Evolutionary conservation across 2,888 invertebrate species (phyloP).

Genomic region (Mylabris sibirica): DNA sequence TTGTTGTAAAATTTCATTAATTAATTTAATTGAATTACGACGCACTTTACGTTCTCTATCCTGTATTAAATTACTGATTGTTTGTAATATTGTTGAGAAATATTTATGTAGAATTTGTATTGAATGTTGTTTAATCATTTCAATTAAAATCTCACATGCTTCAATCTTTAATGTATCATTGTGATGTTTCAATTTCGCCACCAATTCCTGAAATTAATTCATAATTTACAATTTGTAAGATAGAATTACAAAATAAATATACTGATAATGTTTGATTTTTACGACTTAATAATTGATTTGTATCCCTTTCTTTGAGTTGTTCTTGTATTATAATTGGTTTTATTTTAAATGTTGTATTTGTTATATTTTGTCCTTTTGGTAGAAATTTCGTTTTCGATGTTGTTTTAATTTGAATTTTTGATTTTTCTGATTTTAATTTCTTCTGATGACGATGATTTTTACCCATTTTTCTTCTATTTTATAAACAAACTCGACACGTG

Average conservation of each 20-base stretch:
- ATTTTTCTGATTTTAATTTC: constrained; percentile 80
- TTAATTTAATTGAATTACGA: constrained; percentile 66
- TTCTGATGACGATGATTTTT: constrained; percentile 73
- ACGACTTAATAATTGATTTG: constrained; percentile 14
- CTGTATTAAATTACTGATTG: constrained; percentile 72
- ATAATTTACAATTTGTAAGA: background rate
- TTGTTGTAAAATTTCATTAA: constrained; percentile 61
- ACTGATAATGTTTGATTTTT: background rate
- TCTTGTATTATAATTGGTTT: constrained; percentile 85
- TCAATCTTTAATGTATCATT: constrained; percentile 73
- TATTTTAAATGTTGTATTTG: constrained; percentile 87
- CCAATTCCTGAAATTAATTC: constrained; percentile 67
- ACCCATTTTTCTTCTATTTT: constrained; percentile 63
- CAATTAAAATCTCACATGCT: constrained; percentile 69
- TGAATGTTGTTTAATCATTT: constrained; percentile 63
- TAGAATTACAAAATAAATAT: too few species aligned
- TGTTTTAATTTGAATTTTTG: constrained; percentile 85
- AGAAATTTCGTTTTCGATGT: constrained; percentile 70
- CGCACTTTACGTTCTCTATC: constrained; percentile 75
- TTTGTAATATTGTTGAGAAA: constrained; percentile 73
- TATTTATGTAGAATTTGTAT: constrained; percentile 57
- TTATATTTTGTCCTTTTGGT: constrained; percentile 88
- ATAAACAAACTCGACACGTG: too few species aligned
- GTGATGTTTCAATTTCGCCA: constrained; percentile 77
- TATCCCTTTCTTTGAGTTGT: constrained; percentile 68